Conservation (phyloP, 2,888 invertebrate genomes). For the Drosophila mimetica region DNA sequence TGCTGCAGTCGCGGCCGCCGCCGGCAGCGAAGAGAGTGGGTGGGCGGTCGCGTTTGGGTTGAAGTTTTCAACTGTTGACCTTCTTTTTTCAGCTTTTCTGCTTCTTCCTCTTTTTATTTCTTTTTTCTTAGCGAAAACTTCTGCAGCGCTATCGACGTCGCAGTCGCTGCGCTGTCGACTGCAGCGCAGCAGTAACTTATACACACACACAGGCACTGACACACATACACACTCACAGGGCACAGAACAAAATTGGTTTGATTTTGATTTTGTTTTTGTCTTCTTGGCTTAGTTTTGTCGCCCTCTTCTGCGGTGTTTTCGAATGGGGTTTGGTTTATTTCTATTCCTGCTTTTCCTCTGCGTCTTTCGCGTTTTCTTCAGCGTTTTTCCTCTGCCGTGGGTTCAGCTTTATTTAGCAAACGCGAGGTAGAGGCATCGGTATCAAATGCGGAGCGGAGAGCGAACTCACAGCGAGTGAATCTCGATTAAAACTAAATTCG, state of each 20-base stretch:
- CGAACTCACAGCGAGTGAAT: slow-evolving; percentile 25
- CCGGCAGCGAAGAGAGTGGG: slow-evolving; percentile 17
- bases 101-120: slow-evolving; percentile 4
- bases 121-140: slow-evolving; percentile 23
- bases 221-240: slow-evolving; percentile 11
- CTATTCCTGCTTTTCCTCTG: neutral
- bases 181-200: slow-evolving; percentile 26
- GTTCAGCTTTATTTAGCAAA: slow-evolving; percentile 10
- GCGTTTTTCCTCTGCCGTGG: slow-evolving; percentile 1
- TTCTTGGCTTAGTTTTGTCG: slow-evolving; percentile 20
- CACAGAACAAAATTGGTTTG: slow-evolving; percentile 19
- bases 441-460: slow-evolving; percentile 20
- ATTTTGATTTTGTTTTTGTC: neutral
- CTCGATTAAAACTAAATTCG: slow-evolving; percentile 29
- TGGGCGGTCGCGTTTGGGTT: slow-evolving; percentile 29
- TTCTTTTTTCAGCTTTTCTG: slow-evolving; percentile 16
- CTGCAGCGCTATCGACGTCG: slow-evolving; percentile 24
- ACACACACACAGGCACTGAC: slow-evolving; percentile 17
- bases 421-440: neutral
- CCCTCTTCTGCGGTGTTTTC: neutral
- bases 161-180: slow-evolving; percentile 29
- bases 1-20: slow-evolving; percentile 17
- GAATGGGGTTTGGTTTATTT: neutral
- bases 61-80: slow-evolving; percentile 27
- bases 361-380: neutral